Conservation (phyloP, 2,797 vertebrate species). For the Halcyon leucocephala region DNA sequence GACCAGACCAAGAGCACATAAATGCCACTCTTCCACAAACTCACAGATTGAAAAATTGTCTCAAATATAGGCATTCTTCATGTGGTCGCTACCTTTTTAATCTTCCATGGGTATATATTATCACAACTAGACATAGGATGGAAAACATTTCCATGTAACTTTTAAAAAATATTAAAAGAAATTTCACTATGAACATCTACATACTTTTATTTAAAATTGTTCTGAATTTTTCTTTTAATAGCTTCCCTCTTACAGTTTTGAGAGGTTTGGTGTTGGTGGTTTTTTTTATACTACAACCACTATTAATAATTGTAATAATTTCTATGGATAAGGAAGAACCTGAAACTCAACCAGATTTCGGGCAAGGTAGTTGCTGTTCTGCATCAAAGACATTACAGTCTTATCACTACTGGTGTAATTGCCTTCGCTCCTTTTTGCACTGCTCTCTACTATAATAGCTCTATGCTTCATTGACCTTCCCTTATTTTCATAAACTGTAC, state of each 20-base stretch:
- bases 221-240: background rate
- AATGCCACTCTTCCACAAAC: background rate
- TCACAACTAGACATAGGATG: background rate
- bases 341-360: background rate
- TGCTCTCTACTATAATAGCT: conserved; percentile 17
- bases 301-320: background rate
- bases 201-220: background rate
- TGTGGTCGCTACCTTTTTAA: background rate
- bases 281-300: background rate
- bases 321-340: background rate
- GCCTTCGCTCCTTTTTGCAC: conserved; percentile 25
- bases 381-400: background rate
- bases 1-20: background rate
- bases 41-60: background rate
- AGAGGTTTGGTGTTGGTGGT: background rate
- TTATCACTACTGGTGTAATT: conserved; percentile 17
- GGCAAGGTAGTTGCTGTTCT: background rate
- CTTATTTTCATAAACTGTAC: conserved; percentile 59
- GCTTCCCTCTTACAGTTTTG: background rate
- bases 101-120: background rate
- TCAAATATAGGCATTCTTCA: background rate
- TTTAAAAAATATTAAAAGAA: background rate
- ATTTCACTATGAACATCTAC: background rate
- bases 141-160: background rate
- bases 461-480: conserved; percentile 37